phyloP scores from a whole-genome alignment of 1,140 invertebrate species.

The Globodera ellingtonae region DNA sequence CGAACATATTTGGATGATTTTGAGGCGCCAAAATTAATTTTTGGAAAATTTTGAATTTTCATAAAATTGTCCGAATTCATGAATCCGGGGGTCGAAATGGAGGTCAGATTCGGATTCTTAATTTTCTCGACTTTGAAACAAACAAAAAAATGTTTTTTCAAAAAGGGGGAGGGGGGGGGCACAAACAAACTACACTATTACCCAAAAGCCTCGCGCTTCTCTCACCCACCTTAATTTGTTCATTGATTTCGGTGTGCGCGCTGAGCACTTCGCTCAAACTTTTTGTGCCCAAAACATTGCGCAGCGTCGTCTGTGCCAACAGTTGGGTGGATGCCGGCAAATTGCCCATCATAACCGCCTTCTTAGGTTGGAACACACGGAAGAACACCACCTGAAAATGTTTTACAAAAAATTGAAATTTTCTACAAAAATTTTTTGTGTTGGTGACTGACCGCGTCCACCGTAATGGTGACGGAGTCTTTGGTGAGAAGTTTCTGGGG shows the following conservation, averaged over 20 bases:
- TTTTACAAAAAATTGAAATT: neutral
- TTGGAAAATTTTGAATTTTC: too few relatives aligned
- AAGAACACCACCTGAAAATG: slow-evolving; percentile 70
- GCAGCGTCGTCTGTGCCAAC: slow-evolving; percentile 78
- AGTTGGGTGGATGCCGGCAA: slow-evolving; percentile 81
- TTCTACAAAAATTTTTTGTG: neutral
- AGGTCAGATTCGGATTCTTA: too few relatives aligned
- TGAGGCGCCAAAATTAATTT: too few relatives aligned
- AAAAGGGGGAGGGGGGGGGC: too few relatives aligned
- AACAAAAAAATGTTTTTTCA: too few relatives aligned
- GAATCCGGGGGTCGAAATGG: too few relatives aligned
- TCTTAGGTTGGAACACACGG: slow-evolving; percentile 80
- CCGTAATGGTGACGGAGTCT: slow-evolving; percentile 79
- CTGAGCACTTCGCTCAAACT: slow-evolving; percentile 86
- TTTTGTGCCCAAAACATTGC: slow-evolving; percentile 80
- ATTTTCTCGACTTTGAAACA: too few relatives aligned
- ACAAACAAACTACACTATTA: too few relatives aligned
- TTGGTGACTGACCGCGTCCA: slow-evolving; percentile 58
- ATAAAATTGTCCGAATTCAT: too few relatives aligned
- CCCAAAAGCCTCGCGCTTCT: too few relatives aligned
- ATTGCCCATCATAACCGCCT: slow-evolving; percentile 77
- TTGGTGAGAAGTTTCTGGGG: slow-evolving; percentile 80
- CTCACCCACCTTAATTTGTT: slow-evolving; percentile 72
- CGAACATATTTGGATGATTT: too few relatives aligned
- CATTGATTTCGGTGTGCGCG: slow-evolving; percentile 85